Evolutionary conservation across 1,140 invertebrate genomes (phyloP).

Genomic region (Megalonaias nervosa): DNA sequence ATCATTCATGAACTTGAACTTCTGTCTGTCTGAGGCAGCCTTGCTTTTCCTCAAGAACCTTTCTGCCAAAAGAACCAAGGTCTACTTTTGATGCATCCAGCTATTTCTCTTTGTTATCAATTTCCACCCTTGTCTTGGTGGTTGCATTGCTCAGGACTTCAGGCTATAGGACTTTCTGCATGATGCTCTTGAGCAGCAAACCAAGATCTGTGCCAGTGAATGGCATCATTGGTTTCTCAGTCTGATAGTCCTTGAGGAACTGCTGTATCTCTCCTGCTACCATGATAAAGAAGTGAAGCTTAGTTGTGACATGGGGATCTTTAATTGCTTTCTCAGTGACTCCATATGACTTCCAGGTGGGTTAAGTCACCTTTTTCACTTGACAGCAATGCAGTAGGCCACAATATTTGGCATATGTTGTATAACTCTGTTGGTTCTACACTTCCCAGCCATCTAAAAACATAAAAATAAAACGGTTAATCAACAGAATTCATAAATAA

Average conservation of each 20-base stretch:
- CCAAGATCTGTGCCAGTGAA: conserved; percentile 4
- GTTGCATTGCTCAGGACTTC: no score
- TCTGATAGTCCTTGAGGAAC: conserved; percentile 34
- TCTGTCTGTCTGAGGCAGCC: no score
- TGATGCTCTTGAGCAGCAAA: no score
- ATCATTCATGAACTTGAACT: no score
- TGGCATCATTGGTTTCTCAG: conserved; percentile 28
- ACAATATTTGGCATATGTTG: conserved; percentile 15
- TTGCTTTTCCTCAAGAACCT: no score
- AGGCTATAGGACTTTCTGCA: no score
- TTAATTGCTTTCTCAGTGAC: conserved; percentile 12
- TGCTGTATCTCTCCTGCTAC: conserved; percentile 12
- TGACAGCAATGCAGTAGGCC: conserved; percentile 5
- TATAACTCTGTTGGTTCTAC: conserved; percentile 17
- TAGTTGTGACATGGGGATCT: conserved; percentile 20
- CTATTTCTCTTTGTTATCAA: no score
- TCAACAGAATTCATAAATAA: no score
- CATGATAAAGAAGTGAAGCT: conserved; percentile 18
- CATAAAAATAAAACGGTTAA: neutral
- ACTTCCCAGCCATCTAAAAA: conserved; percentile 13
- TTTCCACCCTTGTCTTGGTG: no score
- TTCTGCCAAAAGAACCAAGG: no score
- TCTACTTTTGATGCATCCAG: no score
- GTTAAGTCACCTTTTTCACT: conserved; percentile 9
- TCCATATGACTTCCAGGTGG: conserved; percentile 24